phyloP scores from a whole-genome alignment of 1,140 invertebrate genomes.

The Ooceraea biroi region DNA sequence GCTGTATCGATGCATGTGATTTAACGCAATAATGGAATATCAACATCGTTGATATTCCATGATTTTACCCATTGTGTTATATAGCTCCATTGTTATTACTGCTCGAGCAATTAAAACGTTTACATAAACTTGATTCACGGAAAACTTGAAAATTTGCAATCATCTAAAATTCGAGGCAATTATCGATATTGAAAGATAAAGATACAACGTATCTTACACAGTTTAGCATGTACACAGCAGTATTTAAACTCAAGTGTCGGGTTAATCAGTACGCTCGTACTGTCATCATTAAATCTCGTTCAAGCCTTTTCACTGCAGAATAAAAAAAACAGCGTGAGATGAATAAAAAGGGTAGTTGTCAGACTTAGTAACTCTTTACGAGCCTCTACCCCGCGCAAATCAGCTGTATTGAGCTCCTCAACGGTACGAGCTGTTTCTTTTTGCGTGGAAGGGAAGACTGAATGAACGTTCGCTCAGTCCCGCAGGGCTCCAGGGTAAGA shows the following conservation, averaged over 20 bases:
- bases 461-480: slow-evolving; percentile 34
- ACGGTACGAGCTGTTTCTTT: slow-evolving; percentile 22
- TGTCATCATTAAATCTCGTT: too few relatives aligned
- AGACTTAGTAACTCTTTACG: slow-evolving; percentile 12
- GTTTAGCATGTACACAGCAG: too few relatives aligned
- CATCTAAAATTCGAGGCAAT: not conserved
- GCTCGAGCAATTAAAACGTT: slow-evolving; percentile 12
- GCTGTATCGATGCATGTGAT: not conserved
- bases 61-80: not conserved
- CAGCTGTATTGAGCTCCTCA: slow-evolving; percentile 30
- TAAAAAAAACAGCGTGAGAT: not conserved
- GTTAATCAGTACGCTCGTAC: not conserved
- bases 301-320: not conserved
- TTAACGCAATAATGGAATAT: slow-evolving; percentile 17
- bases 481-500: slow-evolving; percentile 25
- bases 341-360: not conserved
- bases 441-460: not conserved
- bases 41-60: slow-evolving; percentile 8
- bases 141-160: not conserved
- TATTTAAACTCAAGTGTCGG: not conserved
- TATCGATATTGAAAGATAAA: not conserved
- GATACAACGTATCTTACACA: not conserved
- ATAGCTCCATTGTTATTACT: not conserved
- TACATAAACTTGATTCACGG: not conserved
- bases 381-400: slow-evolving; percentile 23